Evolutionary conservation across 2,888 invertebrate genomes (phyloP).

Genomic region (Apodemia duryi): DNA sequence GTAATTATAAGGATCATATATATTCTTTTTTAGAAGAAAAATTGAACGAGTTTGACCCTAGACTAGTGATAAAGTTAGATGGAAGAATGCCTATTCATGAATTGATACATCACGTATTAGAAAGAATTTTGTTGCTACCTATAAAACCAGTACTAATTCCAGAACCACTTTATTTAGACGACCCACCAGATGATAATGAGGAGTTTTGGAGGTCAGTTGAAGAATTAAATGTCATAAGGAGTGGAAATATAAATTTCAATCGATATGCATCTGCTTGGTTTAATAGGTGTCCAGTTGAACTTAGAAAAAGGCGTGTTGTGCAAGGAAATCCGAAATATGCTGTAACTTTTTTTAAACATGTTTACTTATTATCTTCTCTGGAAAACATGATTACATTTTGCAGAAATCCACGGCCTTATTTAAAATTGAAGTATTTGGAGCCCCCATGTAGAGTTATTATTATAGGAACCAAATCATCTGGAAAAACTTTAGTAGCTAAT

Average conservation of each 20-base stretch:
- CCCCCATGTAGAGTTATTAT: slow-evolving; percentile 80
- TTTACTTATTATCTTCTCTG: slow-evolving; percentile 78
- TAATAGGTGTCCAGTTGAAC: slow-evolving; percentile 81
- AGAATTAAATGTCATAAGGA: slow-evolving; percentile 46
- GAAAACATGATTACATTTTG: slow-evolving; percentile 74
- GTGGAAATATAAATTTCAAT: slow-evolving; percentile 47
- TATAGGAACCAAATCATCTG: slow-evolving; percentile 79
- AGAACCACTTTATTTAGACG: slow-evolving; percentile 57
- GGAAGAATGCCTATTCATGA: slow-evolving; percentile 65
- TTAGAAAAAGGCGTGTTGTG: slow-evolving; percentile 71
- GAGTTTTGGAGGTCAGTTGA: slow-evolving; percentile 62
- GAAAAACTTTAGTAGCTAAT: slow-evolving; percentile 78
- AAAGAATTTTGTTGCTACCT: slow-evolving; percentile 52
- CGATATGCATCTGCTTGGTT: slow-evolving; percentile 77
- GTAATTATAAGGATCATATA: slow-evolving; percentile 66
- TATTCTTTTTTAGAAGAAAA: slow-evolving; percentile 69
- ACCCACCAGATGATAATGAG: slow-evolving; percentile 53
- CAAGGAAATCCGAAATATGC: slow-evolving; percentile 76
- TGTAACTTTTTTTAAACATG: slow-evolving; percentile 80
- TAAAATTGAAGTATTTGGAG: slow-evolving; percentile 77
- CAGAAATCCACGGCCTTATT: slow-evolving; percentile 81
- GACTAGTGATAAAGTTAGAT: slow-evolving; percentile 79
- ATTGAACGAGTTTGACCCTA: slow-evolving; percentile 73
- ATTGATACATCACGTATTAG: slow-evolving; percentile 70
- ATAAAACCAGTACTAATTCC: slow-evolving; percentile 57